Percentiles rank a stretch among this genome's conserved stretches.
Evolutionary conservation across 2,888 invertebrate species (phyloP).

Genomic region (Tetranychus piercei): DNA sequence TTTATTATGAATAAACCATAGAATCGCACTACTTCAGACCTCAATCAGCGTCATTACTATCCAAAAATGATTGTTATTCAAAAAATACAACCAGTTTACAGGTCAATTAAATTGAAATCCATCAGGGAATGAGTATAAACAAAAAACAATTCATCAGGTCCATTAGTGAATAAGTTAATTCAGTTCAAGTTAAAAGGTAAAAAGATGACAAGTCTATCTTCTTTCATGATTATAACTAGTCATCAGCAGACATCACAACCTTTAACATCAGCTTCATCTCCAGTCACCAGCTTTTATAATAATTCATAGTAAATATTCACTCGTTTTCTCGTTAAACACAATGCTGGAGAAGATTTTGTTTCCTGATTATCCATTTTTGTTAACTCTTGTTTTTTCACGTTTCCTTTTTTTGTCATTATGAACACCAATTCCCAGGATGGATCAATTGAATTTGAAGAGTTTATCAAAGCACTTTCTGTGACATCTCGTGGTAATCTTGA

Average conservation of each 20-base stretch:
- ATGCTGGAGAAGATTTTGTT: background rate
- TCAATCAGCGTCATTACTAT: too few relatives aligned
- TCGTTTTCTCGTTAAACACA: background rate
- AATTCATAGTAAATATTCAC: background rate
- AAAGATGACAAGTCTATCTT: too few relatives aligned
- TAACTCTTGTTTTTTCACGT: too few relatives aligned
- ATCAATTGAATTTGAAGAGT: conserved; percentile 96
- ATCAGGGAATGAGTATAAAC: background rate
- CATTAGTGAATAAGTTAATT: background rate
- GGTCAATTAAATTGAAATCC: background rate
- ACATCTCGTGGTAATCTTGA: conserved; percentile 96
- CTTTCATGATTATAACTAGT: too few relatives aligned
- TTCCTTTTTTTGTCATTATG: too few relatives aligned
- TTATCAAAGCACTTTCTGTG: conserved; percentile 89
- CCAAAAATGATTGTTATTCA: too few relatives aligned
- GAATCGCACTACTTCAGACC: too few relatives aligned
- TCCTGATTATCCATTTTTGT: background rate
- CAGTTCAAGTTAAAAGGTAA: background rate
- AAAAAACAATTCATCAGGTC: background rate
- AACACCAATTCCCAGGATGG: conserved; percentile 54
- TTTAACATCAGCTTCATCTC: background rate
- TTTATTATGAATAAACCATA: too few relatives aligned
- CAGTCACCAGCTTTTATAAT: background rate
- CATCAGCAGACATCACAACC: background rate
- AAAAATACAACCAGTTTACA: background rate